These are phyloP conservation scores for Girardinus metallicus DNA, from an alignment of 2,797 vertebrate genomes.

Conservation along the genomic window DNA sequence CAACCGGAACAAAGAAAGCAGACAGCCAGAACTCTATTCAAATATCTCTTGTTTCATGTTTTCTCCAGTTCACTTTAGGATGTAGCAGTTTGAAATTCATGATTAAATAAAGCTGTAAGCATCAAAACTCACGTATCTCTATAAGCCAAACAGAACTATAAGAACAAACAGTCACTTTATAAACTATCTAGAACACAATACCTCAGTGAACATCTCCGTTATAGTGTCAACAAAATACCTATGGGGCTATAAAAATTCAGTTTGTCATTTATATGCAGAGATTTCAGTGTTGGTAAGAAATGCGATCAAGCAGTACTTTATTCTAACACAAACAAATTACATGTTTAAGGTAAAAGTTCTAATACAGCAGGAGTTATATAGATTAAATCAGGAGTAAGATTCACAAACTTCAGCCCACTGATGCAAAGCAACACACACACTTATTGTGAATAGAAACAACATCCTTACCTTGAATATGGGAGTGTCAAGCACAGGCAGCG, in stretches of 20 bases:
- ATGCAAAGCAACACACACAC: neutral
- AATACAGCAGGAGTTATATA: neutral
- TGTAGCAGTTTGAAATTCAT: neutral
- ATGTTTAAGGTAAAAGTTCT: neutral
- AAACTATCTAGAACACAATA: neutral
- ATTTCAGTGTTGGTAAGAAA: neutral
- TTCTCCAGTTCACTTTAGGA: too few species aligned
- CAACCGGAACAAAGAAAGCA: neutral
- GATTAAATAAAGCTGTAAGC: neutral
- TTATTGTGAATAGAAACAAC: neutral
- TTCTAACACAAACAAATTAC: neutral
- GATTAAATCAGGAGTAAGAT: neutral
- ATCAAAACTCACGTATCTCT: neutral
- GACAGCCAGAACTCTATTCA: neutral
- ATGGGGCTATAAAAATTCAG: neutral
- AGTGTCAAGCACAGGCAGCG: slow-evolving; percentile 24
- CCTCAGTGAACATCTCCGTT: neutral
- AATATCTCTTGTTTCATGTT: neutral
- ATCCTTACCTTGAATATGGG: slow-evolving; percentile 29
- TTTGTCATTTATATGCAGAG: neutral
- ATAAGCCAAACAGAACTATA: neutral
- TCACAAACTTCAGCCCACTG: neutral
- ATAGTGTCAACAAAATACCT: neutral
- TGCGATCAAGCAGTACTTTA: neutral
- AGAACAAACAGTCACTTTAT: neutral